These are phyloP conservation scores for Echinarachnius parma DNA, from an alignment of 53 echinoderm and acorn worm genomes.

Conservation along the genomic window DNA sequence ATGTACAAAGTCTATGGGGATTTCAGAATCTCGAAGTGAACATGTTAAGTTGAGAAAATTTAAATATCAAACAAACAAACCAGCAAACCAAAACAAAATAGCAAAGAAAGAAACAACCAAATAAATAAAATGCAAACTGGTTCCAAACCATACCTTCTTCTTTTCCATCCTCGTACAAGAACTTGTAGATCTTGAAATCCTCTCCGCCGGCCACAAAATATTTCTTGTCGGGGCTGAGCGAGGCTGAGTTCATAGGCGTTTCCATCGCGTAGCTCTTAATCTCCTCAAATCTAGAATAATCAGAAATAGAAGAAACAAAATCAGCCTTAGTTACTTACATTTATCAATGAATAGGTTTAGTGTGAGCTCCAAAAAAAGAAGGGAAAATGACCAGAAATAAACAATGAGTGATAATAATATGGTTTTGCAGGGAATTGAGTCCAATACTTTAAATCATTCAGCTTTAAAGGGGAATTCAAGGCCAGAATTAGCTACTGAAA, in stretches of 20 bases:
- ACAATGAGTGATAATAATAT: too few relatives aligned
- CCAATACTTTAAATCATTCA: too few relatives aligned
- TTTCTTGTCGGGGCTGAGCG: slow-evolving; percentile 73
- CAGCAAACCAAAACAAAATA: too few relatives aligned
- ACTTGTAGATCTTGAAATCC: slow-evolving; percentile 86
- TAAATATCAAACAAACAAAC: too few relatives aligned
- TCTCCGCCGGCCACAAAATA: slow-evolving; percentile 86
- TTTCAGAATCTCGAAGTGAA: too few relatives aligned
- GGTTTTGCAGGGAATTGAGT: too few relatives aligned
- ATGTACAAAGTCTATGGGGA: too few relatives aligned
- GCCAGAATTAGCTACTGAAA: too few relatives aligned
- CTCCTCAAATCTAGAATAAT: slow-evolving; percentile 57
- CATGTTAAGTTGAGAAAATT: too few relatives aligned
- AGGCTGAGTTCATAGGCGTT: slow-evolving; percentile 69
- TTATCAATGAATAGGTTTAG: background rate
- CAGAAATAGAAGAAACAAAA: background rate
- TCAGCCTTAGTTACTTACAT: background rate
- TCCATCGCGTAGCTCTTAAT: slow-evolving; percentile 67
- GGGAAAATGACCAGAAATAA: background rate
- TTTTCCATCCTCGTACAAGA: slow-evolving; percentile 69
- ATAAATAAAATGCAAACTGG: too few relatives aligned
- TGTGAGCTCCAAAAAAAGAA: background rate
- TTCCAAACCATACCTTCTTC: slow-evolving; percentile 90
- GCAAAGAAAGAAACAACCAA: too few relatives aligned
- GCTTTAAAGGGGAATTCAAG: too few relatives aligned